Base-by-base conservation (phyloP, 2,113 vertebrate species). In the Zosterops pallidus region DNA sequence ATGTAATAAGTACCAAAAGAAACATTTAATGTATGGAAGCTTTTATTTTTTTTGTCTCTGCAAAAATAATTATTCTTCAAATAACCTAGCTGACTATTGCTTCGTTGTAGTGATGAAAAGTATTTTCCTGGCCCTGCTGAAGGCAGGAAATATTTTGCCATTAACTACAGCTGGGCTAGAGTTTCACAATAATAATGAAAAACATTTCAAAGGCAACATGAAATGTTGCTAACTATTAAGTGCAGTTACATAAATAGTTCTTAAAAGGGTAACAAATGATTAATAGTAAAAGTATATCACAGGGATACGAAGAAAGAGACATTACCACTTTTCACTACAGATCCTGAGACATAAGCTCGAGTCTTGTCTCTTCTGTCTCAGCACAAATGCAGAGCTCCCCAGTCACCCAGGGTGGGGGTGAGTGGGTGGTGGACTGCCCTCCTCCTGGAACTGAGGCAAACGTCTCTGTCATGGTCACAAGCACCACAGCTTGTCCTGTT, bases 151-250 rank as follows among this genome's bases (percentile, higher is more conserved):
- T 93, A 86, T 79, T 88, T 95, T 88, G 91, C 63, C 46, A 62
- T 76, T 76, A 87, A 95, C 77, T 96, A 93, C 87, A 85, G 85
- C 85, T 89, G 89, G 81, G 63, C 55, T 92, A 75, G 75, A 92
- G 69, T 95, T 96, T 96, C 92, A 96, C 76, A 85, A 90, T 90
- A 90, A 94, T 70, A 70, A 86, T 88, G 86, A 79, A 89, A 90
- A 94, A 77, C 76, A 78, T 92, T 90, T 90, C 53, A 93, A 93
- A 94, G 56, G 47, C 91, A 92, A 75, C 80, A 60, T 67, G 67
- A 95, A 92, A 67, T 92, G 56, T 75, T 86, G 82, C 82, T 90
- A 82, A 74, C 69, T 88, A 42, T 78, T 67, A 91, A 70, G 47
- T 5, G 0, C 41, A 24, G 60, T 89, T 86, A 70, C 60, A 90